Evolutionary conservation across 2,113 vertebrate species (phyloP), one percentile per base, ranked within the genome.

Genomic region (Otis tarda): DNA sequence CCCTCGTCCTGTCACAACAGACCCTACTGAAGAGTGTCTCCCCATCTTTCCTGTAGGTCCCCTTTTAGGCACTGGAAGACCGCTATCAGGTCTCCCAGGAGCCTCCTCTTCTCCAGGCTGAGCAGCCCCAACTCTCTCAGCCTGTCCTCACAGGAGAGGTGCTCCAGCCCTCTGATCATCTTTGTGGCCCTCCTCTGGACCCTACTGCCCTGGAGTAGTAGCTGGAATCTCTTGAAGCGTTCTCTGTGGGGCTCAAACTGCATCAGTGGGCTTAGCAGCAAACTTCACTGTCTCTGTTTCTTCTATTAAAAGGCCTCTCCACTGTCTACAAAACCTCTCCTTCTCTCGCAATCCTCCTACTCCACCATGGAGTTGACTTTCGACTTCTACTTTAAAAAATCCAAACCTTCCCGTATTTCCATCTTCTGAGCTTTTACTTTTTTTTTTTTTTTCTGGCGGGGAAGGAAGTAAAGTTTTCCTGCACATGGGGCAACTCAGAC

Each of bases 311-410:
- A 80, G 33, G 35, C 35, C 23, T 15, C n/a, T 76, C 39, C 25
- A 22, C 47, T 67, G 31, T 14, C 8, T 35, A 21, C 1, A 4
- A 15, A 10, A 50, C 0, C 0, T 77, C 37, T 81, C 24, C 39
- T 39, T 73, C 60, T 74, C 59, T 64, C 15, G 8, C 23, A 73
- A 4, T 6, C 8, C 35, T 68, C 67, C 37, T 69, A 4, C 8
- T 92, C 79, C 74, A 59, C 27, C 33, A 77, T 6, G 7, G 67
- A 69, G 53, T 10, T 95, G 78, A 55, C 63, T 91, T 93, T 73
- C 55, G 22, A 61, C 13, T 77, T 80, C 15, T 22, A 11, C 31
- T 85, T n/a, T 5, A 0, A 41, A 92, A 80, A 64, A 69, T 20
- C 6, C 9, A 77, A 77, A 55, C 6, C 6, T 61, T 63, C 28